Percentiles rank a stretch among this genome's conserved stretches.
These are phyloP conservation scores for Aporophyla lueneburgensis DNA, from an alignment of 2,888 invertebrate genomes.

Conservation along the genomic window DNA sequence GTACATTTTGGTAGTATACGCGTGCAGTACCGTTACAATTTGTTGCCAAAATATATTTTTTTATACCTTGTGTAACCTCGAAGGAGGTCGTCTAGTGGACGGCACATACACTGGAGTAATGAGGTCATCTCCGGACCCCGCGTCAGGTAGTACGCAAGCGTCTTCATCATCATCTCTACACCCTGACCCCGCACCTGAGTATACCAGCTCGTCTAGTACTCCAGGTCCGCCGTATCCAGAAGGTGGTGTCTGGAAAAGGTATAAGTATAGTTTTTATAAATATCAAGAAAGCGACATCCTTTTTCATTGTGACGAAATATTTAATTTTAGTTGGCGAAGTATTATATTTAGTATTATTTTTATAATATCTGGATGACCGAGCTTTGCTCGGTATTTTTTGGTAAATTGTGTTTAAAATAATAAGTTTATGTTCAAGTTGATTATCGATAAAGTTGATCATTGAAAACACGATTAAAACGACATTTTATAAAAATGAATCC, in stretches of 20 bases:
- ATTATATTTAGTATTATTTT: no score
- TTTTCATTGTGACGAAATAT: not conserved
- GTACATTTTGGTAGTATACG: no score
- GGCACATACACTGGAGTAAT: conserved; percentile 98
- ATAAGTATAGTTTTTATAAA: not conserved
- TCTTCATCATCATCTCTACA: conserved; percentile 98
- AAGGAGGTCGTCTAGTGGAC: conserved; percentile 92
- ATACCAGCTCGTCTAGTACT: conserved; percentile 96
- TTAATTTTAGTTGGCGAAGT: not conserved
- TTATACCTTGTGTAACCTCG: conserved; percentile 79
- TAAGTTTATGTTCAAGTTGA: no score
- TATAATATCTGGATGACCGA: no score
- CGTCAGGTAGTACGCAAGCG: conserved; percentile 96
- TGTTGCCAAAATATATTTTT: no score
- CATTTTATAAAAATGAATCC: no score
- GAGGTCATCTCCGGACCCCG: conserved; percentile 97
- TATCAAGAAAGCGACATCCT: not conserved
- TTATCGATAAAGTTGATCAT: no score
- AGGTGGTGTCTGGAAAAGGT: conserved; percentile 93
- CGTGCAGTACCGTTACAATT: no score
- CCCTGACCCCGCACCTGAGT: conserved; percentile 97
- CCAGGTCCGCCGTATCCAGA: conserved; percentile 93
- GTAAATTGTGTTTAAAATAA: no score
- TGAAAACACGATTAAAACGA: no score
- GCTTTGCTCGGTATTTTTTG: no score